Conservation (phyloP, 1,140 invertebrate genomes). For the Ladona fulva region DNA sequence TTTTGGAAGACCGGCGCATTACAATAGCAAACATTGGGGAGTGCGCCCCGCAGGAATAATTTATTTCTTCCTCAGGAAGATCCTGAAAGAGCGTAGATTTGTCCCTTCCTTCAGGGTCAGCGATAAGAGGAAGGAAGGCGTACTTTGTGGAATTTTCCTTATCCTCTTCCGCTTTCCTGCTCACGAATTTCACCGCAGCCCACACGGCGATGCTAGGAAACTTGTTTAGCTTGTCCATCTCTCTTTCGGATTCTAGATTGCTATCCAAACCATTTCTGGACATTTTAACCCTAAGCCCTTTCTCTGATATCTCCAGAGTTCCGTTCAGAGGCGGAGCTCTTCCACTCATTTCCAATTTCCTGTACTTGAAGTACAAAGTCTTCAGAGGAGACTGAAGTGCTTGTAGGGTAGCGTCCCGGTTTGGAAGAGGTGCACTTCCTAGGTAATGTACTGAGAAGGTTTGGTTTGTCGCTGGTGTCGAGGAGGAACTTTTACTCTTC, state of each 20-base stretch:
- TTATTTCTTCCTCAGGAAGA: constrained; percentile 33
- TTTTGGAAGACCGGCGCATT: constrained; percentile 64
- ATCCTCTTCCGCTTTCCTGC: not conserved
- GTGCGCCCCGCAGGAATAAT: constrained; percentile 42
- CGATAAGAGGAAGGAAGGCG: constrained; percentile 77
- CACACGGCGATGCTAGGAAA: constrained; percentile 85
- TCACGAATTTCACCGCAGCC: constrained; percentile 72
- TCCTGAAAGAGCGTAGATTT: constrained; percentile 54
- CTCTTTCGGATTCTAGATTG: constrained; percentile 23
- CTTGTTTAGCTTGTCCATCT: constrained; percentile 54
- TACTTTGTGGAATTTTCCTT: constrained; percentile 31
- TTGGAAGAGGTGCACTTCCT: constrained; percentile 63
- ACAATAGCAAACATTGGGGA: constrained; percentile 84
- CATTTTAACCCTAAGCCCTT: constrained; percentile 53
- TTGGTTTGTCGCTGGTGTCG: not conserved
- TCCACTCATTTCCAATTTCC: constrained; percentile 33
- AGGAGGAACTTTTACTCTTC: not conserved
- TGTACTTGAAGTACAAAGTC: constrained; percentile 63
- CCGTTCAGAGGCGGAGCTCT: constrained; percentile 39
- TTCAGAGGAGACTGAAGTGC: constrained; percentile 72
- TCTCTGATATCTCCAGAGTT: constrained; percentile 57
- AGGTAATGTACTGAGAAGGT: constrained; percentile 69
- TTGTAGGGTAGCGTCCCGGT: constrained; percentile 69
- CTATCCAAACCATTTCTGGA: constrained; percentile 35
- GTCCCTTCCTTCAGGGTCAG: constrained; percentile 70